phyloP scores from a whole-genome alignment of 2,113 vertebrate genomes.

The Coturnix japonica region DNA sequence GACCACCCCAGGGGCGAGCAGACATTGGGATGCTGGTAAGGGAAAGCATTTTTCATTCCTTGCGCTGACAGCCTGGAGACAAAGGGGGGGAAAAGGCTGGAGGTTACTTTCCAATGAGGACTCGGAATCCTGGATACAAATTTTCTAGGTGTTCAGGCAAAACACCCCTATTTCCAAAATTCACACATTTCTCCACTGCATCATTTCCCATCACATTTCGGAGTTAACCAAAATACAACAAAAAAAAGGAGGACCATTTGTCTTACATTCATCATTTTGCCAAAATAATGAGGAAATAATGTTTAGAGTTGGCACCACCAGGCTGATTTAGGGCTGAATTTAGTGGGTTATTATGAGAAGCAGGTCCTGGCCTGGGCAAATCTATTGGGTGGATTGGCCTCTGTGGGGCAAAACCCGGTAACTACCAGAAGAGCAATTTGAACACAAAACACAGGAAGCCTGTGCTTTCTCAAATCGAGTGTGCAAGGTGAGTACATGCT shows the following conservation, averaged over 20 bases:
- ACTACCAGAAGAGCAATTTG: not conserved
- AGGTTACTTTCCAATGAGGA: not conserved
- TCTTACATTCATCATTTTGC: not conserved
- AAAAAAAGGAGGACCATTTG: not conserved
- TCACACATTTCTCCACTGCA: not conserved
- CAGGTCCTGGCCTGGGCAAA: not conserved
- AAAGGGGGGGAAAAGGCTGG: not conserved
- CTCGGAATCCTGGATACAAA: not conserved
- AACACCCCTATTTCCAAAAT: not conserved
- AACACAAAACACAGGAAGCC: not conserved
- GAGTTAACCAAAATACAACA: not conserved
- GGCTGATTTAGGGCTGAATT: not conserved
- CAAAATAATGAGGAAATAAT: not conserved
- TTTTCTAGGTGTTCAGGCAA: not conserved
- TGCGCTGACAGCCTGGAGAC: not conserved
- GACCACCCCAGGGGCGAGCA: rapidly evolving
- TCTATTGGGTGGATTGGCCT: not conserved
- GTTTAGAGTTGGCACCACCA: not conserved
- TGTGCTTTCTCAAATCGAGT: conserved; percentile 2
- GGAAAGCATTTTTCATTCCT: not conserved
- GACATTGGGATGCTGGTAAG: rapidly evolving
- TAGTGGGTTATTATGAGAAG: not conserved
- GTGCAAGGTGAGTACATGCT: not conserved
- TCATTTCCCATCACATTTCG: not conserved
- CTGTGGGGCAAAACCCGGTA: not conserved